Base-by-base conservation (phyloP, 2,888 invertebrate species). In the Chrysomela aeneicollis region DNA sequence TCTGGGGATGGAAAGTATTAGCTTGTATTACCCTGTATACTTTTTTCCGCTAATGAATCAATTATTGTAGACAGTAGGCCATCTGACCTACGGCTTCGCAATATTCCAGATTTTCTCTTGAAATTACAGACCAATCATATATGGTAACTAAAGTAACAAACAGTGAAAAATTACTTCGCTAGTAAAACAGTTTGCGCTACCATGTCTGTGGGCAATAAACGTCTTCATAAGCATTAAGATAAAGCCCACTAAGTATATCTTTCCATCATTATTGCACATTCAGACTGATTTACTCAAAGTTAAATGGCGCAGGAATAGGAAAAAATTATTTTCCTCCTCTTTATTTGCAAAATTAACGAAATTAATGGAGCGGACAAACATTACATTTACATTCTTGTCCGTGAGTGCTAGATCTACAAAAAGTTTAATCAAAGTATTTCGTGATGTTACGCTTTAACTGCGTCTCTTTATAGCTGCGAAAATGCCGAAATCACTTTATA, bases 281-380 rank as follows among this genome's bases (percentile, higher is more conserved):
- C 72, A 71, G 67, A 68, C 63, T 66, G 66, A 74, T 73, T 75
- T 74, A 73, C 69, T 69, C 71, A 71, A 71, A 74, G 75, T 78
- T 78, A 75, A 78, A 78, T 77, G 77, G 75, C 61, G 73, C 68
- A 74, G 68, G 65, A 73, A 73, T 65, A 71, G 69, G 71, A 75
- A 78, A 75, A 75, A 71, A 63, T 71, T 69, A 74, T 73, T 72
- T 61, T 70, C 67, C 70, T 67, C 71, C 63, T 70, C 69, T 68
- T 66, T 69, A 73, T 73, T 65, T 61, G 57, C 58, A 49, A 61
- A 67, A 67, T 67, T 67, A 78, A 76, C 73, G 65, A 70, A 76
- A 76, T 78, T 78, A 79, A 79, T 78, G 79, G 77, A 71, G 75
- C 74, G 70, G 59, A 66, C 66, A 59, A 66, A 63, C 72, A 69